phyloP scores from a whole-genome alignment of 1,140 invertebrate genomes.

The Monomorium pharaonis region DNA sequence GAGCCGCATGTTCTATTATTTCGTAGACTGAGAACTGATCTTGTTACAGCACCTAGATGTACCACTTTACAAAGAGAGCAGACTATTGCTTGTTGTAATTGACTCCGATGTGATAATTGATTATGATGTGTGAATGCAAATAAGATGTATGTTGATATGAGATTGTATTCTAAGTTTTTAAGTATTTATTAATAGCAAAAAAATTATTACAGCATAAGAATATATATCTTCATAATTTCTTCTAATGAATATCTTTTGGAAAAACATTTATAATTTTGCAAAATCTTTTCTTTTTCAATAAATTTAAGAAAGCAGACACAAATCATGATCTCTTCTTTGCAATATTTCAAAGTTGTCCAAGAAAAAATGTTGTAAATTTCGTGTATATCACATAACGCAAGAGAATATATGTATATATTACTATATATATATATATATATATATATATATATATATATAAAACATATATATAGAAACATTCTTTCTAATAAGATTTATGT shows the following conservation, averaged over 20 bases:
- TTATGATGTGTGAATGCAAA: background rate
- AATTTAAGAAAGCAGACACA: background rate
- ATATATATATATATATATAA: background rate
- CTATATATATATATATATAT: background rate
- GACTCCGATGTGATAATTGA: background rate
- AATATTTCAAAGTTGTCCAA: background rate
- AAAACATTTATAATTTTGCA: background rate
- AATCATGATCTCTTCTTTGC: background rate
- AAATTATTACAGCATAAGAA: background rate
- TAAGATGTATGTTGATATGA: background rate
- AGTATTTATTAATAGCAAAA: background rate
- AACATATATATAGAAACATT: background rate
- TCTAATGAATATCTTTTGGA: background rate
- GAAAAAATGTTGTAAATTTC: background rate
- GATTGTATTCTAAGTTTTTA: background rate
- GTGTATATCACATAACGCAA: background rate
- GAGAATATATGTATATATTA: background rate
- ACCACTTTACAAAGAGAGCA: constrained; percentile 26
- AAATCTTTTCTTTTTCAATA: background rate
- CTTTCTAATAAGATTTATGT: background rate
- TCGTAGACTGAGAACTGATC: constrained; percentile 80
- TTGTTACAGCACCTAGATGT: constrained; percentile 13
- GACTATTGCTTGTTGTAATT: background rate
- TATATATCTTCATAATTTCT: background rate
- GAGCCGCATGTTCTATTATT: constrained; percentile 88